Evolutionary conservation across 1,140 invertebrate genomes (phyloP), one percentile per base, ranked within the genome.

Genomic region (Drosophila azteca): DNA sequence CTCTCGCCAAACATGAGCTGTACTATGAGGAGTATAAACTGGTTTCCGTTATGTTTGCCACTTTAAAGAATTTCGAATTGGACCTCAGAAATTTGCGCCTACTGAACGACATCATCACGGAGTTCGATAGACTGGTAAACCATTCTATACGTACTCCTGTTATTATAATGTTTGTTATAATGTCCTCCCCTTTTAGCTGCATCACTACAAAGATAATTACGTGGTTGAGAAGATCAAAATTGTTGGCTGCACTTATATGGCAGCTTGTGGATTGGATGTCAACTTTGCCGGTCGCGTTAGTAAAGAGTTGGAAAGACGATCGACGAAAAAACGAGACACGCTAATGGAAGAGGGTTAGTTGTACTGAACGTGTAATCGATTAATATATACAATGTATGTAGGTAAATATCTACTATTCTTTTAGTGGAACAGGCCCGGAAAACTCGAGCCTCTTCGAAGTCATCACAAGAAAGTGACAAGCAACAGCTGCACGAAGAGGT

Each of bases 191-290:
- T 26, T 15, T 1, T 24, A 76, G 73, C 20, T 76, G 7, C 7
- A 7, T n/a, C 20, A 22, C 11, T 85, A 85, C 44, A 78, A 41
- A 8, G 65, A 71, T 3, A 58, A 66, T 26, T 88, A 51, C 24
- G 6, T 63, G 6, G 82, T 85, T 5, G 97, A 97, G 85, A 98
- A 97, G 92, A 98, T 99, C 7, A 99, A 99, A 93, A 95, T 98
- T 46, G 97, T 97, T 44, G 95, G 97, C 20, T 97, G 96, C 92
- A 98, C 97, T 0, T 98, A 98, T 83, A 98, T 98, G 97, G 97
- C 97, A 6, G 97, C 97, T 0, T 97, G 97, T 91, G 97, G 97
- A 2, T 92, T 98, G 22, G 95, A 97, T 76, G 5, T 71, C 2
- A 24, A 31, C 7, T 39, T 64, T 24, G 64, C 69, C 1, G 39